Conservation (phyloP, 2,113 vertebrate genomes). For the Nannobrachium achirus region DNA sequence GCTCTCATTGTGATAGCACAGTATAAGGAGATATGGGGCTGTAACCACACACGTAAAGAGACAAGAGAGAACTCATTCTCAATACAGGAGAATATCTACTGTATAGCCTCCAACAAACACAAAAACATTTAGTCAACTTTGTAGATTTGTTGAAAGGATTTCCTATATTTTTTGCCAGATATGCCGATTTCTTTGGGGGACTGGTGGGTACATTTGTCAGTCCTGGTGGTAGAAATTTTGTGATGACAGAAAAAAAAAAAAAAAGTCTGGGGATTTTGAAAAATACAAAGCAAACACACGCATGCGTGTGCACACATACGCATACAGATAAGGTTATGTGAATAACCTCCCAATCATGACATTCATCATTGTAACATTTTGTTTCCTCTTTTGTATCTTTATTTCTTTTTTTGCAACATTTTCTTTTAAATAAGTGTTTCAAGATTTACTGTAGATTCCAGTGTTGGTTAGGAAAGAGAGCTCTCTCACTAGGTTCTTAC, state of each 20-base stretch:
- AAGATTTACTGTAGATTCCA: slow-evolving; percentile 77
- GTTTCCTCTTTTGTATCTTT: slow-evolving; percentile 63
- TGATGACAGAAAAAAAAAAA: slow-evolving; percentile 38
- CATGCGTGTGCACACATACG: slow-evolving; percentile 27
- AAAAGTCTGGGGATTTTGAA: slow-evolving; percentile 76
- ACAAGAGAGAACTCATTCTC: slow-evolving; percentile 40
- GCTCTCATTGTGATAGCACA: slow-evolving; percentile 46
- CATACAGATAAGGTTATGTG: slow-evolving; percentile 46
- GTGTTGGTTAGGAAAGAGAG: slow-evolving; percentile 74
- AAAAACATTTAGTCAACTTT: slow-evolving; percentile 9
- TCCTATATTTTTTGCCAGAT: slow-evolving; percentile 54
- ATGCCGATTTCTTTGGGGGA: slow-evolving; percentile 44
- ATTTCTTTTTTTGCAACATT: slow-evolving; percentile 45
- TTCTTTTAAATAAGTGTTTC: slow-evolving; percentile 68
- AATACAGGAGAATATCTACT: slow-evolving; percentile 22
- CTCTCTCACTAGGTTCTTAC: slow-evolving; percentile 66
- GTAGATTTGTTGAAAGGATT: slow-evolving; percentile 22
- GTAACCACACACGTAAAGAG: slow-evolving; percentile 36
- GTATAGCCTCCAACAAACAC: slow-evolving; percentile 44
- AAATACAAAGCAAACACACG: slow-evolving; percentile 58
- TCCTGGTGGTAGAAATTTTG: slow-evolving; percentile 52
- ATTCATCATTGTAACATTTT: slow-evolving; percentile 78
- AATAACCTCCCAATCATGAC: slow-evolving; percentile 67
- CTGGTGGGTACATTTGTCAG: slow-evolving; percentile 48
- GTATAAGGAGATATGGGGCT: slow-evolving; percentile 35